Conservation (phyloP, 2,797 vertebrate genomes). For the Melanotaenia boesemani region DNA sequence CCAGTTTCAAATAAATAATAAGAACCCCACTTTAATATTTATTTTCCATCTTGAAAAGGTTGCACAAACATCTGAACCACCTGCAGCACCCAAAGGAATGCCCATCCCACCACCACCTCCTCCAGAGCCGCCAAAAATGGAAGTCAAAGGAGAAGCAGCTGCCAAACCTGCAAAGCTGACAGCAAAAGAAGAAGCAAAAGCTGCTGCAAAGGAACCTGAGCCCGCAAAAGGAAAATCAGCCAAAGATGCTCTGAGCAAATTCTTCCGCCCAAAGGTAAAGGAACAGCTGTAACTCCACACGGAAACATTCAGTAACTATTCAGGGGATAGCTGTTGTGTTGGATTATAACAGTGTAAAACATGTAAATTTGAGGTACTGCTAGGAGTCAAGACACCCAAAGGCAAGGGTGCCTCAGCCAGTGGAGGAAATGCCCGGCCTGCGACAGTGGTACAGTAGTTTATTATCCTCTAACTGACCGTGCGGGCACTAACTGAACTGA, state of each 20-base stretch:
- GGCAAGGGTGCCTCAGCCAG: constrained; percentile 48
- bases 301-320: not conserved
- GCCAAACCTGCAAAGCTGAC: constrained; percentile 68
- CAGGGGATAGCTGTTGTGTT: not conserved
- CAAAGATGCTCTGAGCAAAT: constrained; percentile 85
- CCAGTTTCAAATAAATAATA: too few species aligned
- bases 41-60: constrained; percentile 51
- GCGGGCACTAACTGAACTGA: constrained; percentile 45
- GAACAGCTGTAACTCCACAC: not conserved
- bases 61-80: constrained; percentile 70
- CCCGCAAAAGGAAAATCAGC: constrained; percentile 78
- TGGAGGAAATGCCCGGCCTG: constrained; percentile 55
- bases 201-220: constrained; percentile 76
- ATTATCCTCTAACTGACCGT: constrained; percentile 50
- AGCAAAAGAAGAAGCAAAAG: constrained; percentile 78
- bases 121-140: constrained; percentile 83
- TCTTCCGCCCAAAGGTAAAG: constrained; percentile 93
- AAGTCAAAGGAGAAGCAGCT: constrained; percentile 77
- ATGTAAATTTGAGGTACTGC: constrained; percentile 68
- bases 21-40: not conserved
- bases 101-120: constrained; percentile 77
- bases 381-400: constrained; percentile 55
- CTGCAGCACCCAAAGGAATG: constrained; percentile 82
- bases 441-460: constrained; percentile 66
- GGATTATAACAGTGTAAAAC: constrained; percentile 53